Evolutionary conservation across 2,888 invertebrate genomes (phyloP), one percentile per base, ranked within the genome.

Genomic region (Unio pictorum): DNA sequence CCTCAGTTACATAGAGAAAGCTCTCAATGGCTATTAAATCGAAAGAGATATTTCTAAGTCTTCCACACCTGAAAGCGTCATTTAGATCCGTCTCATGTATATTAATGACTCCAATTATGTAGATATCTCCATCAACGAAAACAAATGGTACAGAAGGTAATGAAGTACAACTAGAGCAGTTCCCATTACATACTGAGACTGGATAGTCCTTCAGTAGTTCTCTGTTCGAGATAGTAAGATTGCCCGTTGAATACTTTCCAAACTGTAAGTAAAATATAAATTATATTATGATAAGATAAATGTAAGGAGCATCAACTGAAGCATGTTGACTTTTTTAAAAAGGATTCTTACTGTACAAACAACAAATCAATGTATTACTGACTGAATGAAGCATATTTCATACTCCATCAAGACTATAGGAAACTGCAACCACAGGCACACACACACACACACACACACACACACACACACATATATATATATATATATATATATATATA

Each of bases 101-200:
- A 4, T 85, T 82, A 66, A 86, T 83, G n/a, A 87, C 73, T 15
- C 86, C 87, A 3, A 86, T 59, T 34, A 87, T 72, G 54, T 82
- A 75, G 0, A 78, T 75, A n/a, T 84, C 81, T 0, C 85, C 87
- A 55, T 76, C 73, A 17, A 83, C 59, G 66, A 78, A 81, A 18
- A 76, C 74, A 64, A 78, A 78, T 0, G 81, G 79, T 7, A 83
- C 72, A 1, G 70, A 71, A 4, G 78, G 75, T 26, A 64, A 67
- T 26, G 72, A 68, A 11, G 73, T 61, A 72, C 86, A 85, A 18
- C 73, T 64, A 11, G 66, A 67, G 68, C 86, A 86, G 45, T 72
- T 70, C 18, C 65, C 69, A 17, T 65, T 62, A 70, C 86, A 86
- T 17, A 69, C 67, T 15, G 84, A 85, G 8, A 73, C 65, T 1